phyloP scores from a whole-genome alignment of 2,113 vertebrate genomes.

The Oryzias javanicus region DNA sequence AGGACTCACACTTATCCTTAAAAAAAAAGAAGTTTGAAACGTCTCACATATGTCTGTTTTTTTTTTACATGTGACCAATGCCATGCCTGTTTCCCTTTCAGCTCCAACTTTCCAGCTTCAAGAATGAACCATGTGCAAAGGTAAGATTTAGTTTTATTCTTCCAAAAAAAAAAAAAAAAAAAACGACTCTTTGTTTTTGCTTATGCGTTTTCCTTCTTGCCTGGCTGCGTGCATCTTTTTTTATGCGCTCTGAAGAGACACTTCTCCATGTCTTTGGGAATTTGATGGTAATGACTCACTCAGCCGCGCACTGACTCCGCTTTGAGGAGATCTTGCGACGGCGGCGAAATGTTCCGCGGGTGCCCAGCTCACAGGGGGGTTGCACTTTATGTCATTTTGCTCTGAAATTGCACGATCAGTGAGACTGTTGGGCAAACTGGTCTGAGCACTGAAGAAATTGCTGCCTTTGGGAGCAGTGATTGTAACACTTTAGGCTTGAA shows the following conservation, averaged over 20 bases:
- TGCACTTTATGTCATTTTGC: conserved; percentile 43
- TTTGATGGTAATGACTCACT: conserved; percentile 49
- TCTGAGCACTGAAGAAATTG: conserved; percentile 17
- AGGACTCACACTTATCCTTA: conserved; percentile 28
- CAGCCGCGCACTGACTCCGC: conserved; percentile 10
- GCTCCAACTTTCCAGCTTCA: conserved; percentile 56
- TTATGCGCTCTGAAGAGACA: conserved; percentile 40
- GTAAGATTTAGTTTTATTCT: conserved; percentile 30
- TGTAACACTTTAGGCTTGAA: background rate
- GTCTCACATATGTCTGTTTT: conserved; percentile 7
- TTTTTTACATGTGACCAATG: conserved; percentile 2
- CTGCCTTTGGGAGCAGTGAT: conserved; percentile 5
- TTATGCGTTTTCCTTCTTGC: background rate
- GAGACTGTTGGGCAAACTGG: conserved; percentile 30
- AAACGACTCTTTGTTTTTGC: background rate
- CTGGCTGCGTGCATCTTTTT: conserved; percentile 34
- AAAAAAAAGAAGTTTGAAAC: background rate
- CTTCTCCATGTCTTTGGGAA: conserved; percentile 44
- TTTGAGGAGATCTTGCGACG: conserved; percentile 28
- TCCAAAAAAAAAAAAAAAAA: too few relatives aligned
- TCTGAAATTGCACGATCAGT: conserved; percentile 34
- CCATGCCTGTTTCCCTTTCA: conserved; percentile 40
- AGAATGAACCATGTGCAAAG: conserved; percentile 70
- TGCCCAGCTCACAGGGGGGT: conserved; percentile 35
- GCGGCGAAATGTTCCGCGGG: conserved; percentile 39